A percentile compares a stretch with the other conserved stretches of the same genome.
These are phyloP conservation scores for Leptinotarsa defecta DNA, from an alignment of 1,140 invertebrate genomes.

Conservation along the genomic window DNA sequence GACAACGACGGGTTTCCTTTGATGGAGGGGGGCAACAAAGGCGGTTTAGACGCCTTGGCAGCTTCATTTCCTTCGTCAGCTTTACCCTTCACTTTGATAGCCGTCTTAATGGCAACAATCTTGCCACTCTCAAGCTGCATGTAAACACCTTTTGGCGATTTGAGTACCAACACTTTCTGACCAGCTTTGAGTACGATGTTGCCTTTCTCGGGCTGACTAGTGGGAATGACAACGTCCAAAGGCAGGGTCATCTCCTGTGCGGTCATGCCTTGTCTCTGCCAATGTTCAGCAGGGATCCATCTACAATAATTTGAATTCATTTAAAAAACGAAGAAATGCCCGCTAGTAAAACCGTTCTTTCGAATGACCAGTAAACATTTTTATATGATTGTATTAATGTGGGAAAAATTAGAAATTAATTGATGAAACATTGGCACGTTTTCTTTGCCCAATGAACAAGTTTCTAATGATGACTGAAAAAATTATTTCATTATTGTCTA, in stretches of 20 bases:
- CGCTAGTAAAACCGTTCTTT: too few species aligned
- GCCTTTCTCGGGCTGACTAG: constrained; percentile 83
- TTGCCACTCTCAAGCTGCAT: constrained; percentile 94
- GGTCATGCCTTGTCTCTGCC: constrained; percentile 90
- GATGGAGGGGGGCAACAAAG: constrained; percentile 60
- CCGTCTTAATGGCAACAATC: constrained; percentile 90
- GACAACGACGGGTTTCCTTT: constrained; percentile 69
- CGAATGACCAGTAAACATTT: too few species aligned
- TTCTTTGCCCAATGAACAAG: too few species aligned
- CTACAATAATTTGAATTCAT: constrained; percentile 4
- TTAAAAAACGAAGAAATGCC: too few species aligned
- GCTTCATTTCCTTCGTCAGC: constrained; percentile 57
- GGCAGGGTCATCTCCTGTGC: constrained; percentile 93
- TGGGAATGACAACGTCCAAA: constrained; percentile 91
- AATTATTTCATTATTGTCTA: too few species aligned
- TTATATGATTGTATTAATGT: too few species aligned
- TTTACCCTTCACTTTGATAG: constrained; percentile 71
- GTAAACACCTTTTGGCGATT: constrained; percentile 93
- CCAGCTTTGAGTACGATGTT: constrained; percentile 89
- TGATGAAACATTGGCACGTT: too few species aligned
- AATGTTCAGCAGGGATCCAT: constrained; percentile 86
- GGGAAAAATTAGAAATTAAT: too few species aligned
- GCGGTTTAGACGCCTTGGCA: constrained; percentile 31
- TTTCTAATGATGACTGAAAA: too few species aligned
- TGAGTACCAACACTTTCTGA: constrained; percentile 90